Base-by-base conservation (phyloP, 2,888 invertebrate species). In the Dichetophora obliterata region DNA sequence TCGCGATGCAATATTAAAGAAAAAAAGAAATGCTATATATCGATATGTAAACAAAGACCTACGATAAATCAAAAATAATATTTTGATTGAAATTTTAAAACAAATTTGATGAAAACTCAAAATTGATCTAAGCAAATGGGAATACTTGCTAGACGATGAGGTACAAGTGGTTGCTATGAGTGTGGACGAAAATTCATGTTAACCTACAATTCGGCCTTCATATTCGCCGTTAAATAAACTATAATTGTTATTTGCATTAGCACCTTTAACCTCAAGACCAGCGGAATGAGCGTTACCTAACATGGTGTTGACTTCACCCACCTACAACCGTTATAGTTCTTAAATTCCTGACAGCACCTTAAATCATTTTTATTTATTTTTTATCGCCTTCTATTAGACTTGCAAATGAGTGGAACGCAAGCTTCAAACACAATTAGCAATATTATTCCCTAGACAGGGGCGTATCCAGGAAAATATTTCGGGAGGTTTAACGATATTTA, bases 21-120 rank as follows among this genome's bases (percentile, higher is more conserved):
- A 57, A 52, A 69, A 34, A 54, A 54, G 5, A 31, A 31, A 31
- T 31, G 0, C 54, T 19, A 22, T 54, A 19, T 9, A 54, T 19
- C 5, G 11, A 19, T 54, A 54, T 6, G 5, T 54, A 54, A 54
- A 22, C 19, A 54, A 19, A 54, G 19, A 54, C 19, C 19, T 9
- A 1, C 19, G 1, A 22, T 54, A 19, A 19, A 54, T 16, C n/a
- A 54, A 54, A 54, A 54, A 54, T 24, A 34, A 27, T 5, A 3
- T 54, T 54, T 52, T 70, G 34, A 11, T 70, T 9, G 27, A 70
- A 70, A 70, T 70, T 57, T 37, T 54, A 37, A 27, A 57, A 54
- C 19, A 9, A 22, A 54, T 70, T 31, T 48, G 50, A 27, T 24
- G 31, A 63, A 27, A 6, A 22, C 43, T 68, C 50, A 50, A 68